Evolutionary conservation across 2,888 invertebrate species (phyloP).

Genomic region (Hecatera dysodea): DNA sequence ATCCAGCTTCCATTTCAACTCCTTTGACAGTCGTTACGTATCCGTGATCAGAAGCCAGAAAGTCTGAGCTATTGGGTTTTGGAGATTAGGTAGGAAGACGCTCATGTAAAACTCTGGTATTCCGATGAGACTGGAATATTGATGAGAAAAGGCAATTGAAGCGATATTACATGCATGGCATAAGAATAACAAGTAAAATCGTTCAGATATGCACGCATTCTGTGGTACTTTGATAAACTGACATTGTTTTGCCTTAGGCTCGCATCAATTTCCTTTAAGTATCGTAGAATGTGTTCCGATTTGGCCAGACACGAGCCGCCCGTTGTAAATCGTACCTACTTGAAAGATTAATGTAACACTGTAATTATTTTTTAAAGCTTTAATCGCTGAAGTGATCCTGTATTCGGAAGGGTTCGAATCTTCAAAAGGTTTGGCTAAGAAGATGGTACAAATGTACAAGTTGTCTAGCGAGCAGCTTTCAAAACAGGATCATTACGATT

Average conservation of each 20-base stretch:
- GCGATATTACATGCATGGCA: no score
- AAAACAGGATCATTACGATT: constrained; percentile 98
- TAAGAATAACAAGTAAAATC: no score
- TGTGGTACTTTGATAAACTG: not conserved
- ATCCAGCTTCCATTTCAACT: no score
- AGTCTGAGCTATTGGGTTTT: no score
- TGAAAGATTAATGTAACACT: not conserved
- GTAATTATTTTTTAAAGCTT: constrained; percentile 84
- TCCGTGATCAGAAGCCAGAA: no score
- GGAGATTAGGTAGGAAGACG: no score
- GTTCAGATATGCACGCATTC: not conserved
- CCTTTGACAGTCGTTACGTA: no score
- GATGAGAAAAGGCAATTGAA: no score
- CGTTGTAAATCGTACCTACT: not conserved
- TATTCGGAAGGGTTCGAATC: constrained; percentile 98
- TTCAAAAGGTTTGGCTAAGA: constrained; percentile 96
- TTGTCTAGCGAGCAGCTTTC: constrained; percentile 97
- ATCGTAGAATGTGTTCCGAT: not conserved
- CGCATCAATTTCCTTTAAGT: not conserved
- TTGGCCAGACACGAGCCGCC: no score
- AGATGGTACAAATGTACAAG: constrained; percentile 98
- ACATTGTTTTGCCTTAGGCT: not conserved
- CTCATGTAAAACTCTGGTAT: no score
- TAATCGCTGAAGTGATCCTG: constrained; percentile 97
- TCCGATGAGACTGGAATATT: no score